These are phyloP conservation scores for Spermophilus dauricus DNA, from an alignment of 2,113 vertebrate species.

Conservation along the genomic window DNA sequence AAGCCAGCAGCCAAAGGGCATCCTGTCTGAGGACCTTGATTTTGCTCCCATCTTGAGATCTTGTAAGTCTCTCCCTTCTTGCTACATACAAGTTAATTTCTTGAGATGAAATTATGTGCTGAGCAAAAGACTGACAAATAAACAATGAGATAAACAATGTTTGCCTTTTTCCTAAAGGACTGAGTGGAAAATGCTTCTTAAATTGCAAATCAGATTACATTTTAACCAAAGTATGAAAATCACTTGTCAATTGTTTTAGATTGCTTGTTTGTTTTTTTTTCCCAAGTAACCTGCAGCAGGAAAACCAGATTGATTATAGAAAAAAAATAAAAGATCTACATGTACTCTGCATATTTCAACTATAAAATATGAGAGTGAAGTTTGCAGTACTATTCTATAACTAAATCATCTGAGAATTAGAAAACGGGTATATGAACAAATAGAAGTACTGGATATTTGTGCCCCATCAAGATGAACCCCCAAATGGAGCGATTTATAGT, in stretches of 20 bases:
- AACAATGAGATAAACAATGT: not conserved
- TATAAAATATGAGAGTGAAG: not conserved
- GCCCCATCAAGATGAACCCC: not conserved
- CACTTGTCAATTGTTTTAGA: not conserved
- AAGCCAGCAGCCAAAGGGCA: not conserved
- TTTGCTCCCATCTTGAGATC: not conserved
- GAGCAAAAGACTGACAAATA: not conserved
- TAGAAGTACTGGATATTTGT: not conserved
- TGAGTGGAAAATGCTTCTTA: not conserved
- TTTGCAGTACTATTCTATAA: not conserved
- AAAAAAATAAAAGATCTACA: not conserved
- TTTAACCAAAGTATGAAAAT: not conserved
- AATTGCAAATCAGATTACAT: slow-evolving; percentile 13
- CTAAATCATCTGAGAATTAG: not conserved
- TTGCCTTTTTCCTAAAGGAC: not conserved
- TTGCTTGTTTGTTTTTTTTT: not conserved
- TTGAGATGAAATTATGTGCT: not conserved
- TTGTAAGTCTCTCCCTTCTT: not conserved
- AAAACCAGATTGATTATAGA: not conserved
- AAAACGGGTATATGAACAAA: not conserved
- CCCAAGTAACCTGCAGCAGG: not conserved
- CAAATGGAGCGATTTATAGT: not conserved
- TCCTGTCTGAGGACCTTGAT: accelerated
- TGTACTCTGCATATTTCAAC: not conserved
- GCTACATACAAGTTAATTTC: not conserved